These are phyloP conservation scores for Metacarcinus magister DNA, from an alignment of 2,888 invertebrate species.

Conservation along the genomic window DNA sequence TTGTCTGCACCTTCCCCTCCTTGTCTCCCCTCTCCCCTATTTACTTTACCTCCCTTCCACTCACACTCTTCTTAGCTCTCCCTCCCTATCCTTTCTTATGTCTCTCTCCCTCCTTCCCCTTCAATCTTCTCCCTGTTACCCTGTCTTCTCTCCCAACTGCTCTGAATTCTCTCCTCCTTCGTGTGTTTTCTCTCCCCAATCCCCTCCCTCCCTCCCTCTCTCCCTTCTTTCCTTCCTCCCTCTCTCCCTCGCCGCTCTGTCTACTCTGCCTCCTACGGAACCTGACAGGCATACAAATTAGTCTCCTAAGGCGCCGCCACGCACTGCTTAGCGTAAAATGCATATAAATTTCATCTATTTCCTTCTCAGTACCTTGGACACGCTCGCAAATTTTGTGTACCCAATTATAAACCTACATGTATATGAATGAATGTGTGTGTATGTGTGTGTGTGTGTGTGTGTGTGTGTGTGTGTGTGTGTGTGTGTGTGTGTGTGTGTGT, in stretches of 20 bases:
- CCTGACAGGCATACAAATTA: not conserved
- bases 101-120: not conserved
- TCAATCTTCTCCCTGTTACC: not conserved
- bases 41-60: not conserved
- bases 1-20: not conserved
- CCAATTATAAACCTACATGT: not conserved
- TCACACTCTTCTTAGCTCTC: too few relatives aligned
- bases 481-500: constrained; percentile 2
- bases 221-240: not conserved
- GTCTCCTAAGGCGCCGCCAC: not conserved
- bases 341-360: not conserved
- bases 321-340: not conserved
- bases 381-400: not conserved
- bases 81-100: too few relatives aligned
- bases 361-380: not conserved
- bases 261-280: not conserved
- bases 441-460: constrained; percentile 26
- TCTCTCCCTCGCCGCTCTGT: not conserved
- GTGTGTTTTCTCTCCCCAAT: not conserved
- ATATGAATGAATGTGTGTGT: not conserved
- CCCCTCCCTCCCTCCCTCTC: not conserved
- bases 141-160: not conserved
- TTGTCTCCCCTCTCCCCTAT: not conserved
- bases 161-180: not conserved
- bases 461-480: constrained; percentile 20